phyloP scores from a whole-genome alignment of 1,140 invertebrate species.

The Lithobius niger region DNA sequence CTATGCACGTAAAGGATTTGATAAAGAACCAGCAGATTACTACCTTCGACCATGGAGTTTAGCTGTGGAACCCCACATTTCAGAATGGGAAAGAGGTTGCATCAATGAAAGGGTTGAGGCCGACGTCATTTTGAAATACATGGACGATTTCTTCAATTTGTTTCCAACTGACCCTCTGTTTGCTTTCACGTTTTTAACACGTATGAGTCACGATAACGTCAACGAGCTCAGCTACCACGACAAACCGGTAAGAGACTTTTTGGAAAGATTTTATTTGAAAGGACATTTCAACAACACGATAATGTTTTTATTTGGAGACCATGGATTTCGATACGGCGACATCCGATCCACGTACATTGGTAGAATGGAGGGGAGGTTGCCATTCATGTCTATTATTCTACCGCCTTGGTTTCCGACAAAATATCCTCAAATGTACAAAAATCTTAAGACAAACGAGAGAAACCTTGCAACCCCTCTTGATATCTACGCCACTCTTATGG shows the following conservation, averaged over 20 bases:
- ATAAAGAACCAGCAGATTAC: slow-evolving; percentile 33
- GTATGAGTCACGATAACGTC: slow-evolving; percentile 27
- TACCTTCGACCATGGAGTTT: slow-evolving; percentile 30
- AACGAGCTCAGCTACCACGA: slow-evolving; percentile 27
- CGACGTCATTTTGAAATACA: slow-evolving; percentile 11
- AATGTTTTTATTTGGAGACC: slow-evolving; percentile 31
- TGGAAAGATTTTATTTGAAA: slow-evolving; percentile 21
- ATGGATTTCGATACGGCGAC: slow-evolving; percentile 28
- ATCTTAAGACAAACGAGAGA: slow-evolving; percentile 42
- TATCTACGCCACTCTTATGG: slow-evolving; percentile 53
- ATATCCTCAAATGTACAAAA: slow-evolving; percentile 23
- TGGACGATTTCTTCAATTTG: slow-evolving; percentile 9
- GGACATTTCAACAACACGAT: slow-evolving; percentile 20
- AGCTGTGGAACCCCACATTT: slow-evolving; percentile 13
- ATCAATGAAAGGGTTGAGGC: slow-evolving; percentile 19
- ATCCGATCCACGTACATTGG: slow-evolving; percentile 28
- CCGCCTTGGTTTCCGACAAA: slow-evolving; percentile 24
- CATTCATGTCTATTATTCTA: slow-evolving; percentile 27
- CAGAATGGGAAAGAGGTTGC: neutral
- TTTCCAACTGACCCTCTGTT: slow-evolving; percentile 20
- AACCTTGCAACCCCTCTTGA: slow-evolving; percentile 67
- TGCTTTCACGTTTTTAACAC: slow-evolving; percentile 28
- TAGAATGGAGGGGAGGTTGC: slow-evolving; percentile 29
- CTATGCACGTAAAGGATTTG: slow-evolving; percentile 33
- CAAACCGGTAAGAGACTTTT: slow-evolving; percentile 25